These are phyloP conservation scores for Thripadectes ignobilis DNA, from an alignment of 2,797 vertebrate genomes.

Conservation along the genomic window DNA sequence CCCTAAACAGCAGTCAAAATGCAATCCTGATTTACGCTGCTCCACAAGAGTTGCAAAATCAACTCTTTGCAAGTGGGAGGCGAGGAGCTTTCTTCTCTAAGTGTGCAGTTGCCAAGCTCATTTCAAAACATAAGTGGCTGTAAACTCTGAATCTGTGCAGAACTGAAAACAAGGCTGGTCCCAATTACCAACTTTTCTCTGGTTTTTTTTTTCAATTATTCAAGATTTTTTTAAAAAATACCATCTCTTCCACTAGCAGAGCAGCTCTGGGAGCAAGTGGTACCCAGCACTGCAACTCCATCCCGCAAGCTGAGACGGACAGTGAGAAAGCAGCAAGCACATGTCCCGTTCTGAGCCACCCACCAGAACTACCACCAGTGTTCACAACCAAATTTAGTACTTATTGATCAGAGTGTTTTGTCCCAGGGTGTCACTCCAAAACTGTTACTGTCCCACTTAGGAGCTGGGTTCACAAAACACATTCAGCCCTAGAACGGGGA, in stretches of 20 bases:
- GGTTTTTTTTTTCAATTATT: neutral
- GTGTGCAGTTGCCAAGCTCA: neutral
- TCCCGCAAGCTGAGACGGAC: neutral
- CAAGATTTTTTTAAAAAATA: neutral
- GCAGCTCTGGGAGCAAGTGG: accelerated
- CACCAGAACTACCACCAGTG: neutral
- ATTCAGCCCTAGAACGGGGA: neutral
- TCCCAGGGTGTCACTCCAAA: neutral
- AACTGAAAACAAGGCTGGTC: neutral
- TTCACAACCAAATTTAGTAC: neutral
- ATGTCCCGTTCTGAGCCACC: neutral
- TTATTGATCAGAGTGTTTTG: neutral
- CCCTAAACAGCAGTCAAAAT: neutral
- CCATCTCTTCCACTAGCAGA: neutral
- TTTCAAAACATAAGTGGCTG: neutral
- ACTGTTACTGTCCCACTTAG: neutral
- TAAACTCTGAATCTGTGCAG: neutral
- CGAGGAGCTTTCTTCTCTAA: neutral
- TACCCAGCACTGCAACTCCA: neutral
- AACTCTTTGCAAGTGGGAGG: neutral
- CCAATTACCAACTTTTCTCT: neutral
- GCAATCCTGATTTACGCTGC: neutral
- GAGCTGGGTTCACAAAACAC: neutral
- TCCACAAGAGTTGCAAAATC: neutral
- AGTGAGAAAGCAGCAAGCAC: neutral